These are phyloP conservation scores for Eudasyphora cyanicolor DNA, from an alignment of 2,888 invertebrate genomes.

Conservation along the genomic window DNA sequence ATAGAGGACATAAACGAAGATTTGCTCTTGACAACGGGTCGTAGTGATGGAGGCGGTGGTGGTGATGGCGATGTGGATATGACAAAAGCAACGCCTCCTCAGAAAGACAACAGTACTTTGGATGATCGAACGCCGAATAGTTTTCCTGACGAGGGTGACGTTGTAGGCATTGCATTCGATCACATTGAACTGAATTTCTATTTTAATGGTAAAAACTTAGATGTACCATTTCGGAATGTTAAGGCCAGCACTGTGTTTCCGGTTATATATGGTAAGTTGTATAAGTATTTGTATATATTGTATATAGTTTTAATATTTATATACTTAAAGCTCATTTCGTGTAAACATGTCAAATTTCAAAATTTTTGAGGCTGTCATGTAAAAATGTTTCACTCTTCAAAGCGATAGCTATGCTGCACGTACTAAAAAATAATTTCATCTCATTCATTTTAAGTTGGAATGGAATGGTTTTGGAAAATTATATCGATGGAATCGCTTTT, in stretches of 20 bases:
- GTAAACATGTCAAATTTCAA: too few species aligned
- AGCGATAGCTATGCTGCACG: too few species aligned
- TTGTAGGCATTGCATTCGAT: slow-evolving; percentile 92
- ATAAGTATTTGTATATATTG: too few species aligned
- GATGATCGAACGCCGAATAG: slow-evolving; percentile 68
- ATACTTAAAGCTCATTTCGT: too few species aligned
- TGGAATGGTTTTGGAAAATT: too few species aligned
- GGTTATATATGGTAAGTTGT: slow-evolving; percentile 90
- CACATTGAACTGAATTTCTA: slow-evolving; percentile 97
- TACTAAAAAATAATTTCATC: too few species aligned
- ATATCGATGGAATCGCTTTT: too few species aligned
- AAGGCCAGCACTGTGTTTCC: slow-evolving; percentile 94
- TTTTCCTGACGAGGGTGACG: slow-evolving; percentile 93
- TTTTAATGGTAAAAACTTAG: slow-evolving; percentile 93
- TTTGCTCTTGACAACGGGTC: slow-evolving; percentile 72
- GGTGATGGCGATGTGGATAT: slow-evolving; percentile 64
- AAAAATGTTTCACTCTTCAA: too few species aligned
- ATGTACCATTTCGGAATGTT: slow-evolving; percentile 92
- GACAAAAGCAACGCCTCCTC: slow-evolving; percentile 1
- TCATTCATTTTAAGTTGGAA: too few species aligned
- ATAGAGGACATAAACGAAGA: slow-evolving; percentile 80
- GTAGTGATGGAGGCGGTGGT: slow-evolving; percentile 73
- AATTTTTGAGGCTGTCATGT: too few species aligned
- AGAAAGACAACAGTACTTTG: slow-evolving; percentile 42
- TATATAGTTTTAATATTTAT: too few species aligned